Percentiles rank a stretch among this genome's conserved stretches.
Conservation (phyloP, 2,113 vertebrate genomes). For the Etheostoma spectabile region DNA sequence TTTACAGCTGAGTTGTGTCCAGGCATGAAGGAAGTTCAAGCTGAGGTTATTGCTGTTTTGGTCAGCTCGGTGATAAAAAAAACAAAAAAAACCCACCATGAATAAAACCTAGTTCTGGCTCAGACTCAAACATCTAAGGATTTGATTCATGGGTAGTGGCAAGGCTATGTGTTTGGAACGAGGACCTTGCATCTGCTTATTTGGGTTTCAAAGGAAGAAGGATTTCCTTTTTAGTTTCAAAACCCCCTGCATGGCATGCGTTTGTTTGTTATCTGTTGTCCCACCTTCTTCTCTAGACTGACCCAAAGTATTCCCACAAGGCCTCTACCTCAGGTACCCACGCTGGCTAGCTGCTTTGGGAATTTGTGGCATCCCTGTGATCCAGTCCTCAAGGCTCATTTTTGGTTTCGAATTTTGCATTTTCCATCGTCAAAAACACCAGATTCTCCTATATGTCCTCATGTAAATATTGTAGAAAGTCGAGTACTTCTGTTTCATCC, state of each 20-base stretch:
- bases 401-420: constrained; percentile 42
- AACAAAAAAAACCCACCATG: background rate
- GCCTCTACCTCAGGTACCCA: constrained; percentile 33
- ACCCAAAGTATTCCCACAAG: constrained; percentile 70
- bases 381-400: constrained; percentile 35
- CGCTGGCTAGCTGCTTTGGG: constrained; percentile 49
- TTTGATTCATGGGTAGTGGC: constrained; percentile 55
- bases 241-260: constrained; percentile 36
- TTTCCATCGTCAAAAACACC: constrained; percentile 35
- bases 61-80: constrained; percentile 9
- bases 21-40: constrained; percentile 54
- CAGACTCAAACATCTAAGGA: constrained; percentile 44
- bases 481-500: constrained; percentile 29
- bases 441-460: constrained; percentile 14
- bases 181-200: constrained; percentile 63
- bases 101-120: constrained; percentile 42
- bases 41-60: constrained; percentile 46
- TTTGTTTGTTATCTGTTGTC: constrained; percentile 59
- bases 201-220: constrained; percentile 76
- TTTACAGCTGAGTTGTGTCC: constrained; percentile 63
- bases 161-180: constrained; percentile 32
- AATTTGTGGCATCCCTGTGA: constrained; percentile 55
- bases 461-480: constrained; percentile 39
- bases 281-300: constrained; percentile 49
- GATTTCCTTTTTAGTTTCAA: constrained; percentile 68